Evolutionary conservation across 2,888 invertebrate species (phyloP).

Genomic region (Taphrorychus bicolor): DNA sequence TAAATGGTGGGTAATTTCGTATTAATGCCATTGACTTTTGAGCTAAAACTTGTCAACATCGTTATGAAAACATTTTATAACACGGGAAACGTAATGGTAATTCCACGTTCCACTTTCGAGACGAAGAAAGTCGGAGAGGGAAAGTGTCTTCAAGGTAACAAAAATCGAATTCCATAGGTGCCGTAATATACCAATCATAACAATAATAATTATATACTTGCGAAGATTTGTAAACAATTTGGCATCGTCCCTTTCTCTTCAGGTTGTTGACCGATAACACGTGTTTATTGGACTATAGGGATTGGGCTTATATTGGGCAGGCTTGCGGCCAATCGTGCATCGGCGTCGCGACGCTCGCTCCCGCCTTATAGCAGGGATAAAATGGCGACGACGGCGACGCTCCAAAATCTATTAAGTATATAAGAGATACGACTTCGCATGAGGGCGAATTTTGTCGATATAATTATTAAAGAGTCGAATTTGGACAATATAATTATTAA

Average conservation of each 20-base stretch:
- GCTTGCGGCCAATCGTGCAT: background rate
- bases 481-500: no score
- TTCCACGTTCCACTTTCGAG: slow-evolving; percentile 46
- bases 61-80: background rate
- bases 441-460: no score
- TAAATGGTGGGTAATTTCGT: background rate
- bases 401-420: no score
- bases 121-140: slow-evolving; percentile 47
- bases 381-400: no score
- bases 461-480: no score
- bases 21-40: slow-evolving; percentile 1
- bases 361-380: slow-evolving; percentile 17
- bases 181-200: background rate
- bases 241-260: background rate
- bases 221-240: background rate
- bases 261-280: background rate
- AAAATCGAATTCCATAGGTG: slow-evolving; percentile 10
- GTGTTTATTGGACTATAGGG: background rate
- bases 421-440: no score
- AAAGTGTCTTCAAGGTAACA: slow-evolving; percentile 44
- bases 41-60: background rate
- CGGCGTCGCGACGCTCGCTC: slow-evolving; percentile 27
- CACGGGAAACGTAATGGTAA: background rate
- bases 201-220: background rate
- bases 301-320: background rate